Evolutionary conservation across 2,797 vertebrate species (phyloP).

Genomic region (Sebastes nivosus): DNA sequence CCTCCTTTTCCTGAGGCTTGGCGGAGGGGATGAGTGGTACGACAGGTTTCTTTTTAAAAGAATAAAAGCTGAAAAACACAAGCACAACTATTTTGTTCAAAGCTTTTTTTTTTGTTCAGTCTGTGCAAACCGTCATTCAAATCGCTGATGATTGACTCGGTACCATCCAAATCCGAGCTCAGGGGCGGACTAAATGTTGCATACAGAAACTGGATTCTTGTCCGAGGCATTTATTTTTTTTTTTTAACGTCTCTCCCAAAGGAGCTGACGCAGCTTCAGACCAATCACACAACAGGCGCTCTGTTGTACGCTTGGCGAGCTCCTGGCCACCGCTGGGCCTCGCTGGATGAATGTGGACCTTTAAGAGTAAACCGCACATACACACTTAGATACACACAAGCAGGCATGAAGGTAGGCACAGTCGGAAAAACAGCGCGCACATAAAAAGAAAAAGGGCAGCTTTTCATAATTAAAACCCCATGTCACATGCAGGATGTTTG

Average conservation of each 20-base stretch:
- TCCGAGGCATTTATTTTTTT: constrained; percentile 46
- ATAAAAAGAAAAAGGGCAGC: constrained; percentile 24
- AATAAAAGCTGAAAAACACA: constrained; percentile 4
- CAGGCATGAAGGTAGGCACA: constrained; percentile 9
- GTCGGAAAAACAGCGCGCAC: constrained; percentile 27
- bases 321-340: constrained; percentile 70
- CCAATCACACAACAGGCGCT: constrained; percentile 75
- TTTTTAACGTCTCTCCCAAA: constrained; percentile 55
- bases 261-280: constrained; percentile 75
- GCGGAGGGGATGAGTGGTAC: neutral
- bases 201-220: constrained; percentile 63
- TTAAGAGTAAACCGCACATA: constrained; percentile 70
- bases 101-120: neutral
- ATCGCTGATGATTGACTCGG: constrained; percentile 23
- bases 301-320: constrained; percentile 74
- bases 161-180: constrained; percentile 25
- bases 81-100: neutral
- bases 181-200: constrained; percentile 39
- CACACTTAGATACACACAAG: constrained; percentile 26
- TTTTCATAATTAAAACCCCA: constrained; percentile 70
- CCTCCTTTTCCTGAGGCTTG: neutral
- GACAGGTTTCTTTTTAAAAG: neutral
- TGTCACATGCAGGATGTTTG: constrained; percentile 66
- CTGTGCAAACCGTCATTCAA: constrained; percentile 9
- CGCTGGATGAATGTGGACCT: constrained; percentile 81